A percentile compares a stretch with the other conserved stretches of the same genome.
Conservation (phyloP, 2,797 vertebrate genomes). For the Uromys caudimaculatus region DNA sequence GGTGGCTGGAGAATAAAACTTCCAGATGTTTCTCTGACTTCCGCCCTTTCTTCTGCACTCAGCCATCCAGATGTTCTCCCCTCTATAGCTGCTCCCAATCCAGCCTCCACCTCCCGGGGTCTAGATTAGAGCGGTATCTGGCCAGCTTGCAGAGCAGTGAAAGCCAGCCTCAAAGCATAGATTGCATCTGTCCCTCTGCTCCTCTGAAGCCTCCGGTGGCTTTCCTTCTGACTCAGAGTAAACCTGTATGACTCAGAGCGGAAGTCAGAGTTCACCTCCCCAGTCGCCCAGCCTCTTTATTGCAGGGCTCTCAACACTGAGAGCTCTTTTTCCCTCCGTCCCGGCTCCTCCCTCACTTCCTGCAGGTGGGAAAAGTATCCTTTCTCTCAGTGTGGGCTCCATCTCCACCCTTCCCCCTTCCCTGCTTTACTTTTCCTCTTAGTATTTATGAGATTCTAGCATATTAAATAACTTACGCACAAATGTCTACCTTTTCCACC, state of each 20-base stretch:
- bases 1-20: neutral
- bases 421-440: conserved; percentile 9
- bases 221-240: conserved; percentile 71
- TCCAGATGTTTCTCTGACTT: neutral
- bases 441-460: conserved; percentile 30
- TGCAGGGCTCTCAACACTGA: neutral
- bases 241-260: conserved; percentile 66
- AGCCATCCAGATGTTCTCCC: neutral
- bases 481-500: neutral
- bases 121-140: neutral
- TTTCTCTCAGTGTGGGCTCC: neutral
- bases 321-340: neutral
- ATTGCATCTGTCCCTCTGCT: conserved; percentile 21
- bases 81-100: neutral
- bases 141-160: neutral
- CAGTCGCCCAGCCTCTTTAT: neutral
- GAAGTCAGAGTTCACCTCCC: neutral
- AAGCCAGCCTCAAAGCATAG: conserved; percentile 56
- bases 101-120: neutral
- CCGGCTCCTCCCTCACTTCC: neutral
- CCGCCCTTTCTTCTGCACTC: neutral
- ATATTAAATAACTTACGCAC: conserved; percentile 32
- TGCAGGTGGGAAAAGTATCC: neutral
- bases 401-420: neutral
- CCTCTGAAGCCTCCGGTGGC: conserved; percentile 47